Base-by-base conservation (phyloP, 2,888 invertebrate genomes). In the Dolichopus griseipennis region DNA sequence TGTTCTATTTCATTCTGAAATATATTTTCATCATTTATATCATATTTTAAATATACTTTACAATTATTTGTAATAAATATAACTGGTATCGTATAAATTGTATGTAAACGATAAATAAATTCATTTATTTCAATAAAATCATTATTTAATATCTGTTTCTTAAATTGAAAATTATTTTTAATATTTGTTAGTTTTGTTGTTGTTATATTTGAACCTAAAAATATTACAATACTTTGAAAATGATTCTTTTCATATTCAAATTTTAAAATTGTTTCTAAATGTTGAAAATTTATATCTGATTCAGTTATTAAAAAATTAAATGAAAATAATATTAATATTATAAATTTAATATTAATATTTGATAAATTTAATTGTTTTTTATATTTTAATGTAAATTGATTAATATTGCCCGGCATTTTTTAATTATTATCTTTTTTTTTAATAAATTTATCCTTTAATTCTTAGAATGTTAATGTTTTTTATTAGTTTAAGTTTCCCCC, bases 171-270 rank as follows among this genome's bases (percentile, higher is more conserved):
- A 27, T 27, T 2, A 27, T 27, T 4, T 27, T 52, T n/a, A 52
- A 18, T 52, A 52, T 52, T 52, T 52, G 15, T 52, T 52, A 6
- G 18, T 18, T 52, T 18, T 52, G 52, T 52, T 52, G 52, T 18
- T 52, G 52, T 52, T 18, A n/a, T 52, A 52, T 52, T 52, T 52
- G n/a, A 18, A 18, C 52, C 52, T 12, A 52, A 18, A 52, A 52
- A 52, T 52, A 52, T 52, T 52, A 52, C 15, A 52, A 52, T 52
- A 52, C 52, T 52, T 52, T 52, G 52, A 52, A 52, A 52, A 15
- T 52, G 52, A 52, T 52, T 18, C 15, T 52, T 52, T 12, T 52
- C 15, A 52, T 18, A 7, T 52, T 52, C 52, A 52, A 12, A 52
- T 52, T 52, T 52, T 52, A 52, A 15, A 52, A 52, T 52, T 52